Evolutionary conservation across 2,888 invertebrate species (phyloP).

Genomic region (Aleiodes testaceus): DNA sequence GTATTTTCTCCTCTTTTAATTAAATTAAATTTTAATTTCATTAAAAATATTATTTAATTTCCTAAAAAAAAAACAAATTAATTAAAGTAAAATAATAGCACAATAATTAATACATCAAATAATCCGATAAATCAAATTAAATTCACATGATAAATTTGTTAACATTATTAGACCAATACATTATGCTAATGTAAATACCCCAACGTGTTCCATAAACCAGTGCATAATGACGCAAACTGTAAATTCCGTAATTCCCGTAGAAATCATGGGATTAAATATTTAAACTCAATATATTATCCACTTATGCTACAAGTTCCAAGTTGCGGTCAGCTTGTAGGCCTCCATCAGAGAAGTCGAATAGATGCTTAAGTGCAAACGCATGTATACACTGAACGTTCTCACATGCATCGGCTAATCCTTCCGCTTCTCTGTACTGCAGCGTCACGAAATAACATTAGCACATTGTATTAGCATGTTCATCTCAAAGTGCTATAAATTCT

Average conservation of each 20-base stretch:
- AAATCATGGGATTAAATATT: conserved; percentile 15
- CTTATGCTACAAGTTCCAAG: conserved; percentile 5
- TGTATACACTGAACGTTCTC: conserved; percentile 53
- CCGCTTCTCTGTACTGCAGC: conserved; percentile 39
- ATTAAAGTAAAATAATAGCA: too few relatives aligned
- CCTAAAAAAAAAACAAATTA: too few relatives aligned
- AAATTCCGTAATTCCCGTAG: background rate
- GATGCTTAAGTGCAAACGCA: conserved; percentile 69
- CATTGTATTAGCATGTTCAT: conserved; percentile 3
- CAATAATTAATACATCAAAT: too few relatives aligned
- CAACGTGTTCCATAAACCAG: too few relatives aligned
- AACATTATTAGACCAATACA: too few relatives aligned
- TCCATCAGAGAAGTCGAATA: conserved; percentile 23
- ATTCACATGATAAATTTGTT: too few relatives aligned
- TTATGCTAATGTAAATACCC: too few relatives aligned
- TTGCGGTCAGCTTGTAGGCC: conserved; percentile 13
- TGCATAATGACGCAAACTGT: background rate
- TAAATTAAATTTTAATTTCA: conserved; percentile 2
- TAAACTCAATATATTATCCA: conserved; percentile 17
- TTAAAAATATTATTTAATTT: background rate
- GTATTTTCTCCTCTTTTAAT: background rate
- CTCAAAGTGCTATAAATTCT: background rate
- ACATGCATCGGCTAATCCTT: conserved; percentile 48
- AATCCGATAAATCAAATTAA: too few relatives aligned
- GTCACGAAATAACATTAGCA: conserved; percentile 11